These are phyloP conservation scores for Sitophilus oryzae DNA, from an alignment of 1,140 invertebrate genomes.

Conservation along the genomic window DNA sequence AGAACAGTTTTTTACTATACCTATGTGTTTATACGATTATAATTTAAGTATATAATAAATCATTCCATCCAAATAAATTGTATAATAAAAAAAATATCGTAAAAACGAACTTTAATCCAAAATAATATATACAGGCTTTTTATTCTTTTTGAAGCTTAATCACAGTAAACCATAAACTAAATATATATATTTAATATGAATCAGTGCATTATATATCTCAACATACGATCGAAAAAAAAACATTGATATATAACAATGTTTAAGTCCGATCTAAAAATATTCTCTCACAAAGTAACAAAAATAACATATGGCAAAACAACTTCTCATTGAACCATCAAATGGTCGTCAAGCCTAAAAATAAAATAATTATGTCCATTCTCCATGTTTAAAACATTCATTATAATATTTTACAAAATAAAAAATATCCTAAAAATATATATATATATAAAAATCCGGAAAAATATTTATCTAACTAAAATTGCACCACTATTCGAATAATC, in stretches of 20 bases:
- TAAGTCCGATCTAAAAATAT: conserved; percentile 17
- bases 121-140: conserved; percentile 38
- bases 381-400: background rate
- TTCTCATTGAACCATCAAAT: background rate
- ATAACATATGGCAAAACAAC: background rate
- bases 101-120: conserved; percentile 34
- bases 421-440: too few species aligned
- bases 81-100: conserved; percentile 34
- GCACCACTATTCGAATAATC: conserved; percentile 1
- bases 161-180: conserved; percentile 45
- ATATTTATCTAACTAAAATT: conserved; percentile 1
- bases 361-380: background rate
- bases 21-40: conserved; percentile 40
- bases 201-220: conserved; percentile 43
- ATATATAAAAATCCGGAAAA: too few species aligned
- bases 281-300: background rate
- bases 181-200: conserved; percentile 44
- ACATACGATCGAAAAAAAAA: conserved; percentile 42
- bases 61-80: conserved; percentile 37
- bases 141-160: conserved; percentile 41
- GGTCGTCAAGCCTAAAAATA: background rate
- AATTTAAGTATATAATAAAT: conserved; percentile 41
- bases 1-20: conserved; percentile 36
- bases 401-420: conserved; percentile 1
- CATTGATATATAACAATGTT: conserved; percentile 40